Base-by-base conservation (phyloP, 2,797 vertebrate species). In the Periophthalmus magnuspinnatus region DNA sequence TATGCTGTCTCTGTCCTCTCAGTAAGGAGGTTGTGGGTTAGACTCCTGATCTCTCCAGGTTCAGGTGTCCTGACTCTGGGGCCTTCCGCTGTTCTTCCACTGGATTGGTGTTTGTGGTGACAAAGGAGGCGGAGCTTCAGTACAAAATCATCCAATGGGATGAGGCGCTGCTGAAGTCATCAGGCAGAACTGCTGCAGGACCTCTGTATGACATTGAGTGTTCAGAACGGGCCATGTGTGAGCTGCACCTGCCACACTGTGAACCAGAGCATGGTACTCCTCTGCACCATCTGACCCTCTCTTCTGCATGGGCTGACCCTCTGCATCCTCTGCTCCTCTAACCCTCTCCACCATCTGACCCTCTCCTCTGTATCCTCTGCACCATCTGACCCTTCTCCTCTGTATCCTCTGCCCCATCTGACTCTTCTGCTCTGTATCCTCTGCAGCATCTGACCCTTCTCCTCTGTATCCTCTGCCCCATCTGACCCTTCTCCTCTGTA, bases 91-190 rank as follows among this genome's bases (percentile, higher is more conserved):
- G 86, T 58, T 21, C 59, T 48, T 9, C 62, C 17, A 85, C 81
- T 13, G 60, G 63, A 5, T 63, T 88, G 52, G 72, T 83, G 75
- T 86, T 86, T 75, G 72, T 47, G 41, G 69, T 78, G 76, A 32
- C 5, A 32, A 32, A 16, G 24, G 60, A 76, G 59, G 83, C 62
- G 10, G 63, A 72, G 47, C 22, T 88, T 38, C 13, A 5, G 52
- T 88, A 86, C 62, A 65, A n/a, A 64, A 70, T 56, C 8, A 70
- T 71, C 41, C 68, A 70, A 3, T 88, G 85, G 87, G 78, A 86
- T 28, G n/a, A 70, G 6, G n/a, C 1, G 19, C 33, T 69, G 24
- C 75, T 87, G 58, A 19, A 71, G 5, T 10, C 75, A 60, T 65
- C 75, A 14, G 45, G 70, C 10, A 82, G 70, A 50, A 66, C 10